Evolutionary conservation across 2,113 vertebrate species (phyloP), one percentile per base, ranked within the genome.

Genomic region (Picathartes gymnocephalus): DNA sequence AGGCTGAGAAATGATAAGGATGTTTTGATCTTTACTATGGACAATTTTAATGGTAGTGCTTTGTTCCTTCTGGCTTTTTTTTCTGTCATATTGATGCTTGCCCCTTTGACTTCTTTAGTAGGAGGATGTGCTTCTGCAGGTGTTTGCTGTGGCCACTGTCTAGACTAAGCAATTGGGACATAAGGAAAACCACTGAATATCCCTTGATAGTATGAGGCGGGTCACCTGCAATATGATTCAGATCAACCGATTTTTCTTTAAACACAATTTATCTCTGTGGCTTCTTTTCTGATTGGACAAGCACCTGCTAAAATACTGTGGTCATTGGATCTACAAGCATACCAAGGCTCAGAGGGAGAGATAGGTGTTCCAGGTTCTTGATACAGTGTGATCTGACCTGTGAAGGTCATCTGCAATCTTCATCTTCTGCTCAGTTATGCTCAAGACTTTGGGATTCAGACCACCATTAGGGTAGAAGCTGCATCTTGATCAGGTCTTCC

Each of bases 1-100:
- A 90, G 90, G 53, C 73, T n/a, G 13, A 89, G 74, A 95, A 93
- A 58, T 30, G 79, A 81, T 47, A 23, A 96, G n/a, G 77, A 60
- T 50, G 18, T 91, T 93, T 86, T 83, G 90, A 85, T 92, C 17
- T 1, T 94, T 91, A 48, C 68, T 28, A 2, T 54, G 70, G 90
- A 91, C 86, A 86, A 60, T 95, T 94, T 76, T 18, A 11, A 8
- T 86, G 50, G 40, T 87, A 87, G 77, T 37, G 53, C 61, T 95
- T 90, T 88, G 19, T 58, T 92, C 66, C 86, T 91, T 90, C 84
- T 93, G 86, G 47, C 62, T 65, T 64, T 76, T 82, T 86, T 78
- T 64, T 4, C 25, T 53, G 57, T 47, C 70, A 57, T 62, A 68
- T 24, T 39, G 44, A 58, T 66, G 69, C 76, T 79, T 81, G 65